Base-by-base conservation (phyloP, 2,797 vertebrate genomes). In the Rhodeus uyekii region DNA sequence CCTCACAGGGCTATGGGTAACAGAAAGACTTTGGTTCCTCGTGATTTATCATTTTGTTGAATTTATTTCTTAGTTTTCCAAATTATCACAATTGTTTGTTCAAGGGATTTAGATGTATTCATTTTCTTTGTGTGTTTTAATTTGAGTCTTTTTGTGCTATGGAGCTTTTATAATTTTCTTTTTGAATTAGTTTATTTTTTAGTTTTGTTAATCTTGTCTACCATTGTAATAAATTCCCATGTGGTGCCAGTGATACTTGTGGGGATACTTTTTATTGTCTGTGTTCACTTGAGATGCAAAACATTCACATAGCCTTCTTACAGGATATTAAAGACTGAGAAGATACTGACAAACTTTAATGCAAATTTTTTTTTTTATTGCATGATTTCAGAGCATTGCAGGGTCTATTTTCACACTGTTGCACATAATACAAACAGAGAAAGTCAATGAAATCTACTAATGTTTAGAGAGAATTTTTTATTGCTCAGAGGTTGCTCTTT, bases 161-260 rank as follows among this genome's bases (percentile, higher is more conserved):
- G n/a, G n/a, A n/a, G n/a, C n/a, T n/a, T n/a, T n/a, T n/a, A n/a
- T n/a, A n/a, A n/a, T n/a, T n/a, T n/a, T n/a, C n/a, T n/a, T n/a
- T n/a, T n/a, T n/a, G n/a, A n/a, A n/a, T n/a, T n/a, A n/a, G n/a
- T n/a, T n/a, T n/a, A n/a, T n/a, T n/a, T n/a, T n/a, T n/a, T n/a
- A n/a, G n/a, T n/a, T n/a, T n/a, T n/a, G n/a, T n/a, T n/a, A n/a
- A n/a, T n/a, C n/a, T n/a, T n/a, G n/a, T n/a, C n/a, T n/a, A n/a
- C n/a, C n/a, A n/a, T n/a, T n/a, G n/a, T 82, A 76, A 82, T 82
- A 82, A 82, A 82, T 75, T 68, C 19, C 63, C 58, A 38, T 10
- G 19, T 58, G 24, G 19, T 68, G 36, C 60, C 44, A 0, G 34
- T 53, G 71, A 82, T 63, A 69, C 73, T 68, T 46, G n/a, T 69